A percentile compares a stretch with the other conserved stretches of the same genome.
Conservation (phyloP, 2,888 invertebrate species). For the Trichogramma evanescens region DNA sequence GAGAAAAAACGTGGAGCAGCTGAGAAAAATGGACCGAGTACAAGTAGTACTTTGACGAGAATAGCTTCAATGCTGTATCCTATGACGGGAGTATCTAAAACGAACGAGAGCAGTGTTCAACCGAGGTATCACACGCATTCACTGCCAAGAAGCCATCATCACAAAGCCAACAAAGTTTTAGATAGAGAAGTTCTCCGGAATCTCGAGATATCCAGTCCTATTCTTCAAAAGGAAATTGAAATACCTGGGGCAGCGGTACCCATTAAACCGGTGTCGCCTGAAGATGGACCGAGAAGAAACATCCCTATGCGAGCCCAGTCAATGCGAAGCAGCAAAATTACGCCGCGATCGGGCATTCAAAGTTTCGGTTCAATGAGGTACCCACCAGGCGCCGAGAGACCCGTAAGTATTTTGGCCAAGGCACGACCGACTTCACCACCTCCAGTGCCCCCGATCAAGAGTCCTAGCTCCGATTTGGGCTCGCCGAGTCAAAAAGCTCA, state of each 20-base stretch:
- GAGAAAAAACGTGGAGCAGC: neutral
- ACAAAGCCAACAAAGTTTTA: conserved; percentile 59
- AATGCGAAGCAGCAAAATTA: conserved; percentile 58
- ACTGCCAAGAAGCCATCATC: conserved; percentile 56
- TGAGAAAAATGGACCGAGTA: conserved; percentile 33
- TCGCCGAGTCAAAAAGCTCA: too few species aligned
- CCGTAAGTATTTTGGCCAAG: conserved; percentile 64
- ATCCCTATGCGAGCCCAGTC: conserved; percentile 75
- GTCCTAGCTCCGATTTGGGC: conserved; percentile 39
- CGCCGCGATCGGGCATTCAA: conserved; percentile 59
- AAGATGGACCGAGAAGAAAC: conserved; percentile 53
- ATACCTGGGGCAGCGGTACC: conserved; percentile 56
- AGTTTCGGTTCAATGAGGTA: conserved; percentile 80
- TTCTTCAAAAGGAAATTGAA: conserved; percentile 64
- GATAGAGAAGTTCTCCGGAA: conserved; percentile 68
- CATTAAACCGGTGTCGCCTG: conserved; percentile 53
- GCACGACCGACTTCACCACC: conserved; percentile 72
- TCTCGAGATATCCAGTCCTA: conserved; percentile 77
- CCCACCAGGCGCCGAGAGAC: conserved; percentile 59
- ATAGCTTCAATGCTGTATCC: conserved; percentile 63
- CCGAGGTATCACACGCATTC: conserved; percentile 53
- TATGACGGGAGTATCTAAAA: conserved; percentile 48
- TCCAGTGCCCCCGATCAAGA: conserved; percentile 57
- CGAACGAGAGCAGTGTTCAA: neutral
- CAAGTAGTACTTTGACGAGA: conserved; percentile 56